Evolutionary conservation across 2,888 invertebrate genomes (phyloP).

Genomic region (Drosophila pullipes): DNA sequence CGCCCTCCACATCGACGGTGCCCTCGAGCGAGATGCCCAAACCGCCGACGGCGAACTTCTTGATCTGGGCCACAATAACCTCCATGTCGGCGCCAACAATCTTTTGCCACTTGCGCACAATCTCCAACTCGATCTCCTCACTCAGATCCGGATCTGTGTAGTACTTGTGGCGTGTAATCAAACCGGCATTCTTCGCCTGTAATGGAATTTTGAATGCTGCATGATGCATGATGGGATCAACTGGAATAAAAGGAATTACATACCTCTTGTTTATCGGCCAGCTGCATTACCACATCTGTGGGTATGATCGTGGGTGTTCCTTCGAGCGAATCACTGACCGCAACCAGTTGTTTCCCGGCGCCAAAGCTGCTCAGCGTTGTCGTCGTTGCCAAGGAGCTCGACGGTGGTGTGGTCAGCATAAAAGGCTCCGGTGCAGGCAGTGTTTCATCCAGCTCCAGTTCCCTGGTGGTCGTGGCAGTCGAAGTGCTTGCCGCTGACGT

Average conservation of each 20-base stretch:
- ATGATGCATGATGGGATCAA: no score
- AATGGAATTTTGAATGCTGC: not conserved
- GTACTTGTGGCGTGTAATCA: constrained; percentile 83
- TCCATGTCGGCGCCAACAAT: constrained; percentile 92
- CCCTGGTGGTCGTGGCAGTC: constrained; percentile 36
- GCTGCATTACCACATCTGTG: constrained; percentile 74
- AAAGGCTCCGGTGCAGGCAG: constrained; percentile 75
- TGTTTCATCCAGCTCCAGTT: constrained; percentile 58
- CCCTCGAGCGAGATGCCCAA: constrained; percentile 99
- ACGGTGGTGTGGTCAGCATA: constrained; percentile 65
- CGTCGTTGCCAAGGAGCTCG: constrained; percentile 59
- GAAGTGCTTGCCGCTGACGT: constrained; percentile 43
- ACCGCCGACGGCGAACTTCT: constrained; percentile 95
- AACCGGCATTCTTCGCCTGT: constrained; percentile 78
- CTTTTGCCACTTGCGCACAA: constrained; percentile 93
- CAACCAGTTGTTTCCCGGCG: constrained; percentile 83
- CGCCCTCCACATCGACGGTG: constrained; percentile 99
- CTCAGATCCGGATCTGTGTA: constrained; percentile 86
- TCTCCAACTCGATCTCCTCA: constrained; percentile 91
- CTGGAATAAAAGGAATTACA: not conserved
- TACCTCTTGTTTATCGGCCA: constrained; percentile 78
- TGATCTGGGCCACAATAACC: constrained; percentile 92
- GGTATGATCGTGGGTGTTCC: constrained; percentile 79
- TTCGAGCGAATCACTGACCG: constrained; percentile 83
- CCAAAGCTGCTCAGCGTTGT: constrained; percentile 79